phyloP scores from a whole-genome alignment of 2,888 invertebrate species.

The Sminthurides aquaticus region DNA sequence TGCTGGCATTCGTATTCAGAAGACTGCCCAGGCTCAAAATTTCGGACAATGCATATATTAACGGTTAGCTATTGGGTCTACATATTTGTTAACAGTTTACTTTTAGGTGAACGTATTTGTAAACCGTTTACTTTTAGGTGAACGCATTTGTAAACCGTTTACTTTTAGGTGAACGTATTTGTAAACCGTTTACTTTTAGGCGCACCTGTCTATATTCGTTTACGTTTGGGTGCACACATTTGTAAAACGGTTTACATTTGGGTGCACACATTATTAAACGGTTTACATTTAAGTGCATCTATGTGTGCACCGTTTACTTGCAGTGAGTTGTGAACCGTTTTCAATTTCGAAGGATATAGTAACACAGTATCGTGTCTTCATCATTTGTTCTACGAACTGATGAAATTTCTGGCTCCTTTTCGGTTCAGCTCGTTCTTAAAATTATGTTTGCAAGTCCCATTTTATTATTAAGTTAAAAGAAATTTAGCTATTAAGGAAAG shows the following conservation, averaged over 20 bases:
- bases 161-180: background rate
- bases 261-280: background rate
- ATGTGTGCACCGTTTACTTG: background rate
- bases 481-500: too few species aligned
- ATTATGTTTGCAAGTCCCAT: too few species aligned
- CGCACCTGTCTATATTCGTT: background rate
- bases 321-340: too few species aligned
- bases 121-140: background rate
- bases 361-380: background rate
- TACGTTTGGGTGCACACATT: background rate
- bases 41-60: background rate
- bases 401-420: too few species aligned
- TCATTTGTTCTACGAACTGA: too few species aligned
- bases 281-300: background rate
- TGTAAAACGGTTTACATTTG: background rate
- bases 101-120: background rate
- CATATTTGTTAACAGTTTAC: background rate
- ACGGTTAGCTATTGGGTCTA: background rate
- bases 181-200: background rate
- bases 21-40: background rate
- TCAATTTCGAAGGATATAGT: too few species aligned
- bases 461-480: too few species aligned
- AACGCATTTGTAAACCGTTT: background rate
- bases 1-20: too few species aligned
- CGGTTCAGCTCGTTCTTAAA: too few species aligned